Base-by-base conservation (phyloP, 1,140 invertebrate species). In the Saccostrea cuccullata region DNA sequence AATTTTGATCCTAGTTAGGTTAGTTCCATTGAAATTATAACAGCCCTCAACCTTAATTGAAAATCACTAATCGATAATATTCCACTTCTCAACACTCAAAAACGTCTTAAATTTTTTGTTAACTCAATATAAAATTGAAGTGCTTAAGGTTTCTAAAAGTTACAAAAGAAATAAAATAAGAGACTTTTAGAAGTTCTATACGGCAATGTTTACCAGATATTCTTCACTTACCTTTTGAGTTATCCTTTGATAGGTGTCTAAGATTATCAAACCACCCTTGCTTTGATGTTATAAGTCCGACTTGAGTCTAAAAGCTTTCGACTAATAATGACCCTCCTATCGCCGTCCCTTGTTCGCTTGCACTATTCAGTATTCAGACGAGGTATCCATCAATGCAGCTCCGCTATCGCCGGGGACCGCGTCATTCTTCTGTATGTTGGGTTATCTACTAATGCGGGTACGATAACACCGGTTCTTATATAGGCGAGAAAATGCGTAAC, bases 371-470 rank as follows among this genome's bases (percentile, higher is more conserved):
- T 77, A 26, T 77, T 73, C 12, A 36, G 70, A 17, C 23, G 11
- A 30, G 70, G 23, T 12, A 11, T 77, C 26, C 26, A 64, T 64
- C 58, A 64, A 64, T 64, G 6, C 58, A 64, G 17, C 5, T 9
- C 70, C 30, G 70, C 23, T 77, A 77, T 77, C 26, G 70, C 70
- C 11, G 30, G 8, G 30, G 70, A 2, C 26, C 13, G 30, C 70
- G 70, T 77, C 70, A 77, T 77, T 12, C 70, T 36, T 77, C 70
- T 15, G 9, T 30, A 8, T 20, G 26, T 36, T 15, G 26, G 70
- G 70, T 77, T 77, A 77, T 77, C 70, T 77, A 77, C 70, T 77
- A 77, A 77, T 77, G 26, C 15, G 70, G 30, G 26, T 77, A 77
- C 15, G 70, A 77, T 77, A 77, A 77, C 70, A 36, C 30, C 15